Evolutionary conservation across 30 jellyfish, hydroid and myxozoan genomes (phyloP).

Genomic region (Pseudorhiza aurosa): DNA sequence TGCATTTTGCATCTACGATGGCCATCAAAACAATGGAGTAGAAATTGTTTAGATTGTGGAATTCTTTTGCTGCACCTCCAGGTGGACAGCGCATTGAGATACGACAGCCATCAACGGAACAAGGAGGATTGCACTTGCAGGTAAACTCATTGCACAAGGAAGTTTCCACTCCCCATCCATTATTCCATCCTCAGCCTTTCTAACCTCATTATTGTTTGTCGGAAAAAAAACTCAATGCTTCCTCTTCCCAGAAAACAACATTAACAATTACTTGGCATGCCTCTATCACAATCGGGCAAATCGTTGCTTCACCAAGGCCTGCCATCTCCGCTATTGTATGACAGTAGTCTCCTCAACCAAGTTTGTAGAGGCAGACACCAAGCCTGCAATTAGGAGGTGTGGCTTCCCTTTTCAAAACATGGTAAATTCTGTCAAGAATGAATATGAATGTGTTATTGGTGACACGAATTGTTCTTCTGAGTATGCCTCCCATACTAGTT

Average conservation of each 20-base stretch:
- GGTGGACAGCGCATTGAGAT: slow-evolving; percentile 56
- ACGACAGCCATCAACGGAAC: slow-evolving; percentile 68
- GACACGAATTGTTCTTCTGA: slow-evolving; percentile 44
- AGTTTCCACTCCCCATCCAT: slow-evolving; percentile 23
- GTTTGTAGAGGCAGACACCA: slow-evolving; percentile 37
- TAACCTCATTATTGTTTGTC: not conserved
- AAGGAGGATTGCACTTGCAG: too few relatives aligned
- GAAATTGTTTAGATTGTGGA: slow-evolving; percentile 51
- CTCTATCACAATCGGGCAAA: slow-evolving; percentile 18
- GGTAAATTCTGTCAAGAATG: slow-evolving; percentile 26
- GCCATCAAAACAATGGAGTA: slow-evolving; percentile 60
- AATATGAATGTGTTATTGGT: slow-evolving; percentile 23
- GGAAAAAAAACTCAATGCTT: slow-evolving; percentile 21
- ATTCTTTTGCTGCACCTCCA: slow-evolving; percentile 77
- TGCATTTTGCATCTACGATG: slow-evolving; percentile 68
- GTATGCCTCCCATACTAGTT: slow-evolving; percentile 36
- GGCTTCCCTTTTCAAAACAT: slow-evolving; percentile 37
- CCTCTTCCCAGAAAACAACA: slow-evolving; percentile 20
- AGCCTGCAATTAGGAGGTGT: slow-evolving; percentile 53
- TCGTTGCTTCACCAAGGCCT: slow-evolving; percentile 50
- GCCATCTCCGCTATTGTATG: slow-evolving; percentile 38
- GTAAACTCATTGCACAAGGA: not conserved
- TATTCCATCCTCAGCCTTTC: slow-evolving; percentile 1
- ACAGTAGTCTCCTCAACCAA: slow-evolving; percentile 31
- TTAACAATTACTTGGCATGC: slow-evolving; percentile 23